phyloP scores from a whole-genome alignment of 2,888 invertebrate genomes.

The Tachystola acroxantha region DNA sequence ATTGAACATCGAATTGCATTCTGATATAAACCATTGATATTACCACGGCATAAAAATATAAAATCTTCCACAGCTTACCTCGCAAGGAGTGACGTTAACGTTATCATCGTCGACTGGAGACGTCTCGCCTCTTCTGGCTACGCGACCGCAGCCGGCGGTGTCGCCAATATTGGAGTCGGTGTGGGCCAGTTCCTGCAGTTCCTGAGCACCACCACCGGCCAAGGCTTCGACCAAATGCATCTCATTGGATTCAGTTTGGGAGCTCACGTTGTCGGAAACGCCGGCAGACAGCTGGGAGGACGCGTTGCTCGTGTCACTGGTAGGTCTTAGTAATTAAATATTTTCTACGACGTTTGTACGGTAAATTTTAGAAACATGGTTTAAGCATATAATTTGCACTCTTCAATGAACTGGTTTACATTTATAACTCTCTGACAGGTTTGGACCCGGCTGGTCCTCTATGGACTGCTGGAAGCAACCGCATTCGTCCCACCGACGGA shows the following conservation, averaged over 20 bases:
- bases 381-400: no score
- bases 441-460: slow-evolving; percentile 59
- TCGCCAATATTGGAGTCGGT: slow-evolving; percentile 36
- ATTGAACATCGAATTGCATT: no score
- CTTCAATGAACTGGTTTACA: no score
- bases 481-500: slow-evolving; percentile 43
- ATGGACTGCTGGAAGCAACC: slow-evolving; percentile 37
- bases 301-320: slow-evolving; percentile 39
- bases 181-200: slow-evolving; percentile 40
- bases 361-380: no score
- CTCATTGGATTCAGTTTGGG: slow-evolving; percentile 48
- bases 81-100: slow-evolving; percentile 28
- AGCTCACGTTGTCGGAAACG: slow-evolving; percentile 44
- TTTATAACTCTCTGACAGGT: slow-evolving; percentile 23
- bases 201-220: slow-evolving; percentile 27
- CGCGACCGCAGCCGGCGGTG: slow-evolving; percentile 32
- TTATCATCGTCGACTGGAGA: slow-evolving; percentile 47
- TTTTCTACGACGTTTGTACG: no score
- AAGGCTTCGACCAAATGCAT: slow-evolving; percentile 29
- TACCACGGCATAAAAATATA: no score
- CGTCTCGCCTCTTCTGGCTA: slow-evolving; percentile 32
- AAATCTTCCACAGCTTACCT: slow-evolving; percentile 31
- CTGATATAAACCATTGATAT: no score
- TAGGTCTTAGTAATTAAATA: no score
- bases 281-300: slow-evolving; percentile 34